Conservation (phyloP, 2,797 vertebrate genomes). For the Hydrolagus colliei region DNA sequence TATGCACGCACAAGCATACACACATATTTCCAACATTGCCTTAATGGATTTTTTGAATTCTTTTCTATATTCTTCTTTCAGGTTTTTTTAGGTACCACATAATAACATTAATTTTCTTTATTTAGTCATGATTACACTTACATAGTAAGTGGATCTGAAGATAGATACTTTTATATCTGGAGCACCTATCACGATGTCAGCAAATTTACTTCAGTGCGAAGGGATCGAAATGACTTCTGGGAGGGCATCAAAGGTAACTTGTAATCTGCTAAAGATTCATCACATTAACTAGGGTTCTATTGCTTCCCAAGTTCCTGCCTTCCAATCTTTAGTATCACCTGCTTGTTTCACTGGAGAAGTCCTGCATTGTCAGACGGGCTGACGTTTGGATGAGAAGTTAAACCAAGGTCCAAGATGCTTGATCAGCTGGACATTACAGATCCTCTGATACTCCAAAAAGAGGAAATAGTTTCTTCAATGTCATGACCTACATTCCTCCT, state of each 20-base stretch:
- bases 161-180: slow-evolving; percentile 97
- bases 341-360: no score
- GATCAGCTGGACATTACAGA: no score
- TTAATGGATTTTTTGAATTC: slow-evolving; percentile 2
- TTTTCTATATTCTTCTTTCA: not conserved
- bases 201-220: slow-evolving; percentile 93
- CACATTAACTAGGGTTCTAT: slow-evolving; percentile 6
- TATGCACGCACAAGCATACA: no score
- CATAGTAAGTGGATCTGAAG: slow-evolving; percentile 96
- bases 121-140: slow-evolving; percentile 92
- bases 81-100: slow-evolving; percentile 21
- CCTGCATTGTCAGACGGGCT: no score
- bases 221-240: slow-evolving; percentile 98
- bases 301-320: no score
- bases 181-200: slow-evolving; percentile 97
- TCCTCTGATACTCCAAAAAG: no score
- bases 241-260: slow-evolving; percentile 94
- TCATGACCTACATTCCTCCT: no score
- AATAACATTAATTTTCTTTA: slow-evolving; percentile 34
- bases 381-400: no score
- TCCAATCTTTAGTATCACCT: no score
- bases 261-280: not conserved
- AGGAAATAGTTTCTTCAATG: no score
- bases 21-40: not conserved
- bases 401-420: no score